Conservation (phyloP, 2,888 invertebrate species). For the Ophioninae sp. region DNA sequence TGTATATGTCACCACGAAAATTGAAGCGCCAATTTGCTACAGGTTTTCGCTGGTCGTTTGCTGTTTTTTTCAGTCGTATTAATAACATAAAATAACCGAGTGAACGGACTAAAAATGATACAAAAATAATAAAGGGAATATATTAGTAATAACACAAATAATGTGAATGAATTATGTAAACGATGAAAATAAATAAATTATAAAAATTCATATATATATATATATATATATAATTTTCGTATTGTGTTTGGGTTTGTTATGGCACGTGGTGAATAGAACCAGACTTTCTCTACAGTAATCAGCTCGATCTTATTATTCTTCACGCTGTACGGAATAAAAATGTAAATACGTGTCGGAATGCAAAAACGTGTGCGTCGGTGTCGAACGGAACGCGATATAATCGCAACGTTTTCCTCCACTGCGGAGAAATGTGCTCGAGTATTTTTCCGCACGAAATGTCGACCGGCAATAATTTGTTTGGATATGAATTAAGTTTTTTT, state of each 20-base stretch:
- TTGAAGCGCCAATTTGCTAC: too few species aligned
- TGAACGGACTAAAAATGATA: too few species aligned
- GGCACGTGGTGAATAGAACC: not conserved
- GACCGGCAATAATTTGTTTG: not conserved
- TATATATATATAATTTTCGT: not conserved
- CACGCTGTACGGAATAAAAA: not conserved
- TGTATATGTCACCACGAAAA: too few species aligned
- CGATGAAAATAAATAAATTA: too few species aligned
- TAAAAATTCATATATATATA: too few species aligned
- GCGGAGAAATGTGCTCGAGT: not conserved
- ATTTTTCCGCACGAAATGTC: not conserved
- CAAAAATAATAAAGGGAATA: too few species aligned
- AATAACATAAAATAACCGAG: too few species aligned
- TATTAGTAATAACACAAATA: too few species aligned
- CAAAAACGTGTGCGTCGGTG: not conserved
- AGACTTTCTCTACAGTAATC: slow-evolving; percentile 2
- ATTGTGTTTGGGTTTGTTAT: not conserved
- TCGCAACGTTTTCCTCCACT: not conserved
- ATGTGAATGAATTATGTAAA: too few species aligned
- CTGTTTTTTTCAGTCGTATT: too few species aligned
- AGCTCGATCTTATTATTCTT: not conserved
- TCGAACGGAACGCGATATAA: not conserved
- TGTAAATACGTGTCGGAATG: not conserved
- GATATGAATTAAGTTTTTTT: too few species aligned
- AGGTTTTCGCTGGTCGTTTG: too few species aligned